phyloP scores from a whole-genome alignment of 1,140 invertebrate genomes.

The Lordiphosa stackelbergi region DNA sequence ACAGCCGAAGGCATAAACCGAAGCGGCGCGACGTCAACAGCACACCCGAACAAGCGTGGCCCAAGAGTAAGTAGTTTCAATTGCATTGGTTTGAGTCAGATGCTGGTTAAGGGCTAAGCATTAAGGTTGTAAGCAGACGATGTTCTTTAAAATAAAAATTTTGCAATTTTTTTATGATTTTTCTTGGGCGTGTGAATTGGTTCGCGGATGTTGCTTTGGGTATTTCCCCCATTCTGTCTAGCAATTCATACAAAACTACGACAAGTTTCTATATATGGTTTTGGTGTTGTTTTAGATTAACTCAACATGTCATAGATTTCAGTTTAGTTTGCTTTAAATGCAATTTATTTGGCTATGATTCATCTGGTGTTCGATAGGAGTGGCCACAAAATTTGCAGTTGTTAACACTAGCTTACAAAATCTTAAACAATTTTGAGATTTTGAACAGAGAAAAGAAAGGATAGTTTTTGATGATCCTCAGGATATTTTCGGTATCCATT shows the following conservation, averaged over 20 bases:
- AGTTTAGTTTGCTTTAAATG: constrained; percentile 37
- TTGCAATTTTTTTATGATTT: background rate
- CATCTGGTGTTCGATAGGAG: constrained; percentile 1
- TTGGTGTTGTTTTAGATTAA: constrained; percentile 41
- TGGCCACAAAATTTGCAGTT: constrained; percentile 24
- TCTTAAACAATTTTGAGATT: background rate
- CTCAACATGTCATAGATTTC: constrained; percentile 67
- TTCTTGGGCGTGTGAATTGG: constrained; percentile 61
- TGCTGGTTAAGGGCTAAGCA: constrained; percentile 9
- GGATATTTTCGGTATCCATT: too few relatives aligned
- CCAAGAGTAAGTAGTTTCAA: background rate
- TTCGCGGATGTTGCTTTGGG: constrained; percentile 52
- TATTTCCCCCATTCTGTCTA: constrained; percentile 45
- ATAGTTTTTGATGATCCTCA: too few relatives aligned
- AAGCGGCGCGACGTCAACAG: constrained; percentile 1
- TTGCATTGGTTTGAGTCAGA: constrained; percentile 17
- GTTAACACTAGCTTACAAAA: constrained; percentile 20
- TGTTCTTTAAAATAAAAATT: background rate
- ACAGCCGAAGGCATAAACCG: constrained; percentile 6
- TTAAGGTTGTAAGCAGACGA: constrained; percentile 11
- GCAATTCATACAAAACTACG: constrained; percentile 29
- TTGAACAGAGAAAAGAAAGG: too few relatives aligned
- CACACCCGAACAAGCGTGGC: background rate
- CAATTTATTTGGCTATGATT: constrained; percentile 54
- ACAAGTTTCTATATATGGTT: constrained; percentile 65